Conservation (phyloP, 2,888 invertebrate genomes). For the Drosophila anomalipes region DNA sequence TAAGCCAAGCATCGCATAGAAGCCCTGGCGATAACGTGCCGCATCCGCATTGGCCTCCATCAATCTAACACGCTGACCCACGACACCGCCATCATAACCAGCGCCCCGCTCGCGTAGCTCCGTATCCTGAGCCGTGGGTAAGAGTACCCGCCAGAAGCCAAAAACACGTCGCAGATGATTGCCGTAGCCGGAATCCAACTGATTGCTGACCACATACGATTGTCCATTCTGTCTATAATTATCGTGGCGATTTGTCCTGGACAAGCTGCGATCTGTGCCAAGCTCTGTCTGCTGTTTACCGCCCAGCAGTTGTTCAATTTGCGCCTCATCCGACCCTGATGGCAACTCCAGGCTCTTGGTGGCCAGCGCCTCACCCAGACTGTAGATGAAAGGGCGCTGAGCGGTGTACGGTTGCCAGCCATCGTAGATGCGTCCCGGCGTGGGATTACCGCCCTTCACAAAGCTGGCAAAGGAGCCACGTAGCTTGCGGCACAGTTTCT, state of each 20-base stretch:
- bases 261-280: constrained; percentile 53
- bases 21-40: constrained; percentile 84
- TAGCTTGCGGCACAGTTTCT: constrained; percentile 86
- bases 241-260: constrained; percentile 78
- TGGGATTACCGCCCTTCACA: constrained; percentile 87
- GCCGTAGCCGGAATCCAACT: constrained; percentile 78
- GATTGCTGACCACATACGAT: constrained; percentile 68
- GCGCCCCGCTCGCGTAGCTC: constrained; percentile 41
- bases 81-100: constrained; percentile 46
- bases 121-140: constrained; percentile 74
- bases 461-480: constrained; percentile 86
- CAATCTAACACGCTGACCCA: constrained; percentile 73
- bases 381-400: constrained; percentile 82
- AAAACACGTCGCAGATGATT: constrained; percentile 83
- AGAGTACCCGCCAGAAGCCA: constrained; percentile 83
- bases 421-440: constrained; percentile 86
- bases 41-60: constrained; percentile 83
- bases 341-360: constrained; percentile 33
- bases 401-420: constrained; percentile 88
- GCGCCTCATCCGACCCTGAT: constrained; percentile 64
- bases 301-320: constrained; percentile 80
- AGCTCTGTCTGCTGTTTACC: constrained; percentile 41
- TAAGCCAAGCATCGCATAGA: constrained; percentile 84
- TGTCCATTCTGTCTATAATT: constrained; percentile 43
- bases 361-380: constrained; percentile 73